Percentiles rank a stretch among this genome's conserved stretches.
Conservation (phyloP, 2,113 vertebrate genomes). For the Thamnaconus septentrionalis region DNA sequence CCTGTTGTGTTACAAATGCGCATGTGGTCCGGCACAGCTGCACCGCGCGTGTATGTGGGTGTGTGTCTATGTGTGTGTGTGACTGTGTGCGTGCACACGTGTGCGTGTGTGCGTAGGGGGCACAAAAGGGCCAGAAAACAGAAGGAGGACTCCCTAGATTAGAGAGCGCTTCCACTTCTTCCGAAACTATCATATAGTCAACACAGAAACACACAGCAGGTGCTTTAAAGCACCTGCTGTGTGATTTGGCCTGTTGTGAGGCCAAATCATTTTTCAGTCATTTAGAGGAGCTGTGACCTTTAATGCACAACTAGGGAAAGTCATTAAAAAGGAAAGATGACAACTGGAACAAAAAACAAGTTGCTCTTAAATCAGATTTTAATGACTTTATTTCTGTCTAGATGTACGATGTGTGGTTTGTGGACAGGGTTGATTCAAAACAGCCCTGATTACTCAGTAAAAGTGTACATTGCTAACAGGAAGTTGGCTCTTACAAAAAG, state of each 20-base stretch:
- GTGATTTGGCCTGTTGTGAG: not conserved
- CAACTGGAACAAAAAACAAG: not conserved
- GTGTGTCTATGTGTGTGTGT: slow-evolving; percentile 7
- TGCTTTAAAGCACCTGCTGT: slow-evolving; percentile 33
- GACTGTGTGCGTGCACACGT: slow-evolving; percentile 14
- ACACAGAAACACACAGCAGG: slow-evolving; percentile 37
- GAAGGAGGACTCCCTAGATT: slow-evolving; percentile 59
- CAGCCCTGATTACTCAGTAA: not conserved
- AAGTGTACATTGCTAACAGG: no score
- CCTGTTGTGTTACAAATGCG: slow-evolving; percentile 67
- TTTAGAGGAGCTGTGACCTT: no score
- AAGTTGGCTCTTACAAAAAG: not conserved
- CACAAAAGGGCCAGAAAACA: slow-evolving; percentile 41
- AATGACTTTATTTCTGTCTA: not conserved
- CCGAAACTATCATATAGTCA: slow-evolving; percentile 41
- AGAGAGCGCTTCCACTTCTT: slow-evolving; percentile 51
- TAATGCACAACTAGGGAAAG: no score
- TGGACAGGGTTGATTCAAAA: no score
- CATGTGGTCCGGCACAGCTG: slow-evolving; percentile 66
- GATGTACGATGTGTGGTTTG: no score
- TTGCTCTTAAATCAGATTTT: not conserved
- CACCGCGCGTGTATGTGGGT: slow-evolving; percentile 11
- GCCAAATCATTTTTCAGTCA: slow-evolving; percentile 48
- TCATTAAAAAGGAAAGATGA: not conserved
- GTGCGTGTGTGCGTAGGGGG: slow-evolving; percentile 10